A percentile compares a stretch with the other conserved stretches of the same genome.
These are phyloP conservation scores for Cataglyphis cursor DNA, from an alignment of 2,888 invertebrate genomes.

Conservation along the genomic window DNA sequence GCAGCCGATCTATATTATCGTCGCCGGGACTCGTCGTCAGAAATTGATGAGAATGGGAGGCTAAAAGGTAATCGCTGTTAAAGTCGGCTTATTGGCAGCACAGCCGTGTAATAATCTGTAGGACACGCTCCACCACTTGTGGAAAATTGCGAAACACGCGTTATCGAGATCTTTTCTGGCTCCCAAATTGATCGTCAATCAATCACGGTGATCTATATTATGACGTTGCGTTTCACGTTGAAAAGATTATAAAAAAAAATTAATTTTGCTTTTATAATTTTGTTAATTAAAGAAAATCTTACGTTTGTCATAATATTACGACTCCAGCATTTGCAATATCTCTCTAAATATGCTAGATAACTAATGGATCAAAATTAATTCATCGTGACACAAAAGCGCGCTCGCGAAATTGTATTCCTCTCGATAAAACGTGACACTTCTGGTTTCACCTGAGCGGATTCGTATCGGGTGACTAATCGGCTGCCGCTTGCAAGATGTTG, in stretches of 20 bases:
- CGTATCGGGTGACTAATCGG: slow-evolving; percentile 80
- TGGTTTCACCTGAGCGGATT: slow-evolving; percentile 76
- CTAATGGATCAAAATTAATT: neutral
- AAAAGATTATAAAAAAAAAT: neutral
- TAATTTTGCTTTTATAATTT: neutral
- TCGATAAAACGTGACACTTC: slow-evolving; percentile 76
- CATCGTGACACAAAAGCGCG: neutral
- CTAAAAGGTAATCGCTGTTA: slow-evolving; percentile 38
- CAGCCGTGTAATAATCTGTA: slow-evolving; percentile 33
- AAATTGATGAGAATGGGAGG: slow-evolving; percentile 52
- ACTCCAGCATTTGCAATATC: neutral
- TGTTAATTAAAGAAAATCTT: neutral
- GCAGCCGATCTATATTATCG: slow-evolving; percentile 54
- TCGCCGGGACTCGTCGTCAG: slow-evolving; percentile 45
- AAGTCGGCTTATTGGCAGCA: slow-evolving; percentile 23
- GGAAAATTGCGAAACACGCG: slow-evolving; percentile 29
- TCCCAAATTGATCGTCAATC: neutral
- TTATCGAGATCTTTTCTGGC: slow-evolving; percentile 43
- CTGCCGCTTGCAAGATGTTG: slow-evolving; percentile 81
- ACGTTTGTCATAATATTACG: neutral
- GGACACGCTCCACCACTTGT: slow-evolving; percentile 12
- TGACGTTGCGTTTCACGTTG: neutral
- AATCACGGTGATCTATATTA: neutral
- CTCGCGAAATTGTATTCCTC: slow-evolving; percentile 41
- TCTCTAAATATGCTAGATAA: neutral